Evolutionary conservation across 92 coral and sea anemone species (phyloP).

Genomic region (Zoanthus solanderi): DNA sequence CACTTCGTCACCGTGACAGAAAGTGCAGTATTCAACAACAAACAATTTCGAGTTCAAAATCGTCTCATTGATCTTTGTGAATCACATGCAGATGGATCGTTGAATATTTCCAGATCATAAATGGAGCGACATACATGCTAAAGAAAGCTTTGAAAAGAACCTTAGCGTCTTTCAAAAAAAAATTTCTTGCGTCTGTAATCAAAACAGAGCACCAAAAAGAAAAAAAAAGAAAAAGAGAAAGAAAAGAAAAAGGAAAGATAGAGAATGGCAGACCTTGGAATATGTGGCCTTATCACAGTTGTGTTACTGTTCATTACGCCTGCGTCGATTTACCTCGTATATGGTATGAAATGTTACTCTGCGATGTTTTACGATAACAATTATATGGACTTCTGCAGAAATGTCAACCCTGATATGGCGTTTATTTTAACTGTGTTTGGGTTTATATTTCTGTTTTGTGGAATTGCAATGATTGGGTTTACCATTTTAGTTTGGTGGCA

Average conservation of each 20-base stretch:
- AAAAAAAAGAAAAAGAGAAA: background rate
- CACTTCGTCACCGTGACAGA: conserved; percentile 23
- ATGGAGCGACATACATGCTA: background rate
- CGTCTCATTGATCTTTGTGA: background rate
- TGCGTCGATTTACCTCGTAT: conserved; percentile 1
- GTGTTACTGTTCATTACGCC: background rate
- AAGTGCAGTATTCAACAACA: background rate
- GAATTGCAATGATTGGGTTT: conserved; percentile 3
- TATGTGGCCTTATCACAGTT: conserved; percentile 18
- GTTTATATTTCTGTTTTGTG: conserved; percentile 20
- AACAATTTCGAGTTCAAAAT: background rate
- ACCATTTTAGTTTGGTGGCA: conserved; percentile 21
- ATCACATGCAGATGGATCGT: background rate
- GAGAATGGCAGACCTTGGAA: conserved; percentile 8
- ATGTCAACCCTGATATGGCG: conserved; percentile 25
- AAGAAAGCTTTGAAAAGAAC: background rate
- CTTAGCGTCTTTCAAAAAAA: background rate
- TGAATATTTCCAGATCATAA: background rate
- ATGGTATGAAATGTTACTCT: conserved; percentile 14
- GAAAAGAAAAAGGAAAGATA: background rate
- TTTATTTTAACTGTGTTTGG: conserved; percentile 36
- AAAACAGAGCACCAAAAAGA: background rate
- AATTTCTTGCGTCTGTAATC: background rate
- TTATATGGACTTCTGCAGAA: background rate
- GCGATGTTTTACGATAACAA: background rate